Conservation (phyloP, 2,888 invertebrate genomes). For the Malthinus flaveolus region DNA sequence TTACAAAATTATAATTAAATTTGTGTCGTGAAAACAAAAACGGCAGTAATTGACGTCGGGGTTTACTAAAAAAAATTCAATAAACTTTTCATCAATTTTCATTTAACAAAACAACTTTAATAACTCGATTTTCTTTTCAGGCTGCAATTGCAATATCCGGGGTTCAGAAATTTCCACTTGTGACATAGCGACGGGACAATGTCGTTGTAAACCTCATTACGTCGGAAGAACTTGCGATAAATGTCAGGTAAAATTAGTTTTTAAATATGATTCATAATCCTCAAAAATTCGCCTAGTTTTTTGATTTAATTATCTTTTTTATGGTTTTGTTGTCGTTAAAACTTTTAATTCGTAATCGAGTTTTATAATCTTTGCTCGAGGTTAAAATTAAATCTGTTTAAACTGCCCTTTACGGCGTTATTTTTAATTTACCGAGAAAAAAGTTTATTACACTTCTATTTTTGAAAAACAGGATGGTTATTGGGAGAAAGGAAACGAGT, state of each 20-base stretch:
- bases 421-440: too few relatives aligned
- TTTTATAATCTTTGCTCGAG: neutral
- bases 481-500: conserved; percentile 80
- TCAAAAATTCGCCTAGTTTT: too few relatives aligned
- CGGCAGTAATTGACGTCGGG: too few relatives aligned
- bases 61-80: too few relatives aligned
- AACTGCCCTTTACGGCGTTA: too few relatives aligned
- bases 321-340: too few relatives aligned
- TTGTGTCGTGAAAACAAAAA: too few relatives aligned
- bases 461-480: conserved; percentile 64
- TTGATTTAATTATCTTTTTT: too few relatives aligned
- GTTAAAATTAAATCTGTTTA: neutral
- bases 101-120: too few relatives aligned
- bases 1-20: too few relatives aligned
- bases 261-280: too few relatives aligned
- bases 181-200: conserved; percentile 77
- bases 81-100: too few relatives aligned
- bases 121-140: conserved; percentile 61
- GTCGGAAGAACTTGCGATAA: conserved; percentile 74
- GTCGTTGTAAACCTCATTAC: conserved; percentile 73
- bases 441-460: neutral
- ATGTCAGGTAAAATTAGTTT: conserved; percentile 64
- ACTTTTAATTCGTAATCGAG: neutral
- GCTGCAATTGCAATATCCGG: conserved; percentile 79
- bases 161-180: conserved; percentile 74